These are phyloP conservation scores for Acromyrmex heyeri DNA, from an alignment of 1,140 invertebrate genomes.

Conservation along the genomic window DNA sequence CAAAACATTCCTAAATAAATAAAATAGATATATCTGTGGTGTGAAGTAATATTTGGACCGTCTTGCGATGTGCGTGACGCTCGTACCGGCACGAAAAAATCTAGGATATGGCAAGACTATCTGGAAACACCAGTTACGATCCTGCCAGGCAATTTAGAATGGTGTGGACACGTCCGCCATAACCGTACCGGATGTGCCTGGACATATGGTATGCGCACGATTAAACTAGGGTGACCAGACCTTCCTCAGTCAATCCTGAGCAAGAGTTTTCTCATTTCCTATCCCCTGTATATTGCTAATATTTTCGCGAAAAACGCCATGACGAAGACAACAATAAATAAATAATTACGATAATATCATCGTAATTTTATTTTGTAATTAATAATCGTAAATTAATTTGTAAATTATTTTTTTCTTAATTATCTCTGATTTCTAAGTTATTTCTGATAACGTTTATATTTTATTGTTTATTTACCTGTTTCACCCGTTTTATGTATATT, in stretches of 20 bases:
- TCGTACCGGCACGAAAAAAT: conserved; percentile 41
- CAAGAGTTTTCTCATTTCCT: conserved; percentile 63
- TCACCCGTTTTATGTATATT: not conserved
- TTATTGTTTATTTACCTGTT: not conserved
- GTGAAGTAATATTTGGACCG: conserved; percentile 16
- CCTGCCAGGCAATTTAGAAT: conserved; percentile 66
- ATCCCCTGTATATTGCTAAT: not conserved
- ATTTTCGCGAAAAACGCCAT: not conserved
- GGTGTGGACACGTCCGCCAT: conserved; percentile 65
- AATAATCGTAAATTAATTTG: not conserved
- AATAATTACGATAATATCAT: too few relatives aligned
- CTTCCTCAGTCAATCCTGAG: conserved; percentile 37
- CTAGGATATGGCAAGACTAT: conserved; percentile 24
- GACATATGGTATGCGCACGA: conserved; percentile 73
- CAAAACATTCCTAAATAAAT: not conserved
- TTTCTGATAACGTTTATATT: not conserved
- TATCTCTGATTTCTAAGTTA: not conserved
- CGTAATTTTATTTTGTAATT: not conserved
- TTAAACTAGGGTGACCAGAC: conserved; percentile 68
- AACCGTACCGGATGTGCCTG: conserved; percentile 67
- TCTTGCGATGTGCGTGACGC: conserved; percentile 4
- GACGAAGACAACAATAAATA: conserved; percentile 5
- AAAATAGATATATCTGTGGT: not conserved
- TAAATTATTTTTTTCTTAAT: conserved; percentile 8
- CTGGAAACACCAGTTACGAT: conserved; percentile 33